Percentiles rank a stretch among this genome's conserved stretches.
Evolutionary conservation across 2,113 vertebrate genomes (phyloP).

Genomic region (Lepus europaeus): DNA sequence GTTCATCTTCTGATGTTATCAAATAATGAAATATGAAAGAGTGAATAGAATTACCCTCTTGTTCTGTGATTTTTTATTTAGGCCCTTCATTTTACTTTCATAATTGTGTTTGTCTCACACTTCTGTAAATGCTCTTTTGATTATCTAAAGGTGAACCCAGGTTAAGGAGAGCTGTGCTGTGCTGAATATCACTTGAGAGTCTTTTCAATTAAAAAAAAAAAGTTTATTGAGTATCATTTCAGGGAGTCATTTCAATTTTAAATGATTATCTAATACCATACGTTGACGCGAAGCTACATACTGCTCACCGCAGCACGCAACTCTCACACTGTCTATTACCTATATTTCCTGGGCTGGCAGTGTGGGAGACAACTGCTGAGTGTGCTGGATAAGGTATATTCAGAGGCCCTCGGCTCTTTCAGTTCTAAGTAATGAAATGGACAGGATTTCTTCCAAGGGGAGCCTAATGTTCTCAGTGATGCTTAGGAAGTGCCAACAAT

Average conservation of each 20-base stretch:
- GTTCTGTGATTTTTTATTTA: constrained; percentile 87
- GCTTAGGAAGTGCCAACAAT: neutral
- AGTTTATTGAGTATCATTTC: constrained; percentile 53
- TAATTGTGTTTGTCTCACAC: constrained; percentile 83
- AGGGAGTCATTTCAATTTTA: constrained; percentile 58
- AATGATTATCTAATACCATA: constrained; percentile 62
- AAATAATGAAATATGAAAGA: constrained; percentile 91
- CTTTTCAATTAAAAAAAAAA: constrained; percentile 65
- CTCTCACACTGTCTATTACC: neutral
- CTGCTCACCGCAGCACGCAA: constrained; percentile 19
- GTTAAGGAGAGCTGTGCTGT: constrained; percentile 70
- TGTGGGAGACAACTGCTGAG: neutral
- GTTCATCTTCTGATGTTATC: constrained; percentile 89
- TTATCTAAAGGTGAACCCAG: constrained; percentile 72
- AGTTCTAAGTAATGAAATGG: constrained; percentile 52
- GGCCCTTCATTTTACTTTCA: constrained; percentile 86
- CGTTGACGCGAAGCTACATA: neutral
- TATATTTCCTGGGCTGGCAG: constrained; percentile 5
- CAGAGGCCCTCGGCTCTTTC: neutral
- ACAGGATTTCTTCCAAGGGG: constrained; percentile 65
- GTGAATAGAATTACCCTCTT: constrained; percentile 85
- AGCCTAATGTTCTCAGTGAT: constrained; percentile 33
- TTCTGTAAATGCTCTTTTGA: constrained; percentile 82
- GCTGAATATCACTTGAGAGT: constrained; percentile 42
- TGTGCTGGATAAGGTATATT: neutral